Percentiles rank a stretch among this genome's conserved stretches.
These are phyloP conservation scores for Galleria mellonella DNA, from an alignment of 1,140 invertebrate genomes.

Conservation along the genomic window DNA sequence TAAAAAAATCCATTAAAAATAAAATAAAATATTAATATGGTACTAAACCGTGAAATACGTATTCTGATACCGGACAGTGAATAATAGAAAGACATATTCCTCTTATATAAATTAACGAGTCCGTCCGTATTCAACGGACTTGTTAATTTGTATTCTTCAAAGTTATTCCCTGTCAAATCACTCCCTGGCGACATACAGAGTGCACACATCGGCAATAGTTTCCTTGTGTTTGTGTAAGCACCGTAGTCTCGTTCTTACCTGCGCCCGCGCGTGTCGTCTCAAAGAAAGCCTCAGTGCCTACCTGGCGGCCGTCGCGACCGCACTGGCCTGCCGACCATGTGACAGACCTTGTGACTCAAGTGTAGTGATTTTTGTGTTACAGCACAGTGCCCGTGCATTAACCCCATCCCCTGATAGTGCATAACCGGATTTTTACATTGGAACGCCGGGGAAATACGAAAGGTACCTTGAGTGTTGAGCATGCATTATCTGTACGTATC, in stretches of 20 bases:
- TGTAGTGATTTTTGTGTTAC: conserved; percentile 60
- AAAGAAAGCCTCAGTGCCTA: conserved; percentile 68
- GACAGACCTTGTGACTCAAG: conserved; percentile 60
- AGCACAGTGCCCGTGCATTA: conserved; percentile 65
- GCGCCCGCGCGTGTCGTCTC: conserved; percentile 52
- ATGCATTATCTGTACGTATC: conserved; percentile 12
- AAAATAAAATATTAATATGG: too few species aligned
- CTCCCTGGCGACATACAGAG: conserved; percentile 12
- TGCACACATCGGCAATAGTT: conserved; percentile 22
- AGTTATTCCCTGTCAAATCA: conserved; percentile 13
- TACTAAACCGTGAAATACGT: too few species aligned
- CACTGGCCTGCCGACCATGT: conserved; percentile 59
- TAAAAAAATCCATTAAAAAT: too few species aligned
- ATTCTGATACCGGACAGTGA: too few species aligned
- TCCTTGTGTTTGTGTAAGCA: conserved; percentile 17
- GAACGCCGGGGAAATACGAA: conserved; percentile 11
- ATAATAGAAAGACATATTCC: too few species aligned
- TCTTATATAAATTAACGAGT: too few species aligned
- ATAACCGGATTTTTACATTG: conserved; percentile 55
- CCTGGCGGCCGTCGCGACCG: conserved; percentile 59
- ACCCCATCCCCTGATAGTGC: conserved; percentile 70
- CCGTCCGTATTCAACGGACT: too few species aligned
- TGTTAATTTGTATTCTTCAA: neutral
- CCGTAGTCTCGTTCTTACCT: conserved; percentile 57
- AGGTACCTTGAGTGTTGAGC: conserved; percentile 2